Evolutionary conservation across 2,888 invertebrate genomes (phyloP).

Genomic region (Eucera pruinosa): DNA sequence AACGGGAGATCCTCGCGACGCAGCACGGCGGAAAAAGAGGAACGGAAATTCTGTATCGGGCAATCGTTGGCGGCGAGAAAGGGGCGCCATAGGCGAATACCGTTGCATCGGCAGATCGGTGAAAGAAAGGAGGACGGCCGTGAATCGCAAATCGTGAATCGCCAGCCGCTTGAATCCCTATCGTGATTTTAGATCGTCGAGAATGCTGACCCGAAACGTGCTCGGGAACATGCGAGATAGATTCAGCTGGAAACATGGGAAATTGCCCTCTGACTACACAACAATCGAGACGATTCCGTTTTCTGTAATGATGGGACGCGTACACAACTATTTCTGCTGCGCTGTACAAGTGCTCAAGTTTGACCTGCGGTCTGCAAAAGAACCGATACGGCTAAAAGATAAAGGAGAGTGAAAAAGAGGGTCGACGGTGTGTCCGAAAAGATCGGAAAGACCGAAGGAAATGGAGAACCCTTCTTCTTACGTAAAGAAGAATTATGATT

Average conservation of each 20-base stretch:
- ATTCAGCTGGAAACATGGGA: slow-evolving; percentile 36
- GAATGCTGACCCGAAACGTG: slow-evolving; percentile 60
- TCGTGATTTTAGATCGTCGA: slow-evolving; percentile 66
- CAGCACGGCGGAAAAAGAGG: slow-evolving; percentile 32
- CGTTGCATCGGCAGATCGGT: slow-evolving; percentile 66
- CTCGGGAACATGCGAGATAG: slow-evolving; percentile 23
- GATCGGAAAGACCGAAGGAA: too few species aligned
- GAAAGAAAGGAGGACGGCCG: slow-evolving; percentile 58
- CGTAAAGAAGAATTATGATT: too few species aligned
- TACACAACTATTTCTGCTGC: not conserved
- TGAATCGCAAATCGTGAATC: slow-evolving; percentile 67
- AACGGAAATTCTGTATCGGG: slow-evolving; percentile 55
- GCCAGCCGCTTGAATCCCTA: slow-evolving; percentile 55
- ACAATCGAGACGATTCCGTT: slow-evolving; percentile 2
- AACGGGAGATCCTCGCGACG: slow-evolving; percentile 8
- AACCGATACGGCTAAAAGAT: too few species aligned
- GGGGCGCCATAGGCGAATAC: slow-evolving; percentile 57
- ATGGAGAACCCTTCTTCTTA: too few species aligned
- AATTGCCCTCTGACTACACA: slow-evolving; percentile 10
- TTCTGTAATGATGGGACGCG: not conserved
- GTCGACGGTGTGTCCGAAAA: too few species aligned
- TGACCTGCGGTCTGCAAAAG: too few species aligned
- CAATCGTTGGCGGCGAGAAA: slow-evolving; percentile 39
- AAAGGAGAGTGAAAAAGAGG: too few species aligned
- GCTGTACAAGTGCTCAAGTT: too few species aligned